Conservation (phyloP, 1,140 invertebrate species). For the Heliconius melpomene region DNA sequence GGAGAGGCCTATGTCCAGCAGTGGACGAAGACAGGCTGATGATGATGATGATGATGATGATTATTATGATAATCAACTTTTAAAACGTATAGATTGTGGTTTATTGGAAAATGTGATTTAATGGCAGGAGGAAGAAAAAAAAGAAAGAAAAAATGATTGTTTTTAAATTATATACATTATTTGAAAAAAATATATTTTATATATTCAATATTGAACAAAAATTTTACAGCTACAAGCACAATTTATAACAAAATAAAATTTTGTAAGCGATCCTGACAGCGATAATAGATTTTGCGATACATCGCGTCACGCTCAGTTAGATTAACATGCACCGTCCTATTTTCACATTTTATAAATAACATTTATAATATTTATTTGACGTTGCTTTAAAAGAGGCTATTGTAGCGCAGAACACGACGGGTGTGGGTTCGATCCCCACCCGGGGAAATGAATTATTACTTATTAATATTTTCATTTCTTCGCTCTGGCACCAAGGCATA, state of each 20-base stretch:
- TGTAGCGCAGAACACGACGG: too few species aligned
- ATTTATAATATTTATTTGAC: background rate
- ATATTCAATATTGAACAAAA: background rate
- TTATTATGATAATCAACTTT: background rate
- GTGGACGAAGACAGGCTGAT: too few species aligned
- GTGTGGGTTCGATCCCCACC: too few species aligned
- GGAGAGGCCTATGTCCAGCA: too few species aligned
- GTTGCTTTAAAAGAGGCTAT: background rate
- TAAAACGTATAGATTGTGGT: background rate
- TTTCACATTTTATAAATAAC: background rate
- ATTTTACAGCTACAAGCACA: background rate
- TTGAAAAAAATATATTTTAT: too few species aligned
- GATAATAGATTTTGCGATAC: constrained; percentile 8
- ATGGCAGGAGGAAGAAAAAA: too few species aligned
- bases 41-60: too few species aligned
- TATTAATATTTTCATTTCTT: too few species aligned
- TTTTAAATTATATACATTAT: background rate
- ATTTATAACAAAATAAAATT: background rate
- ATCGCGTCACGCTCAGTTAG: constrained; percentile 5
- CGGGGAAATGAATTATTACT: too few species aligned
- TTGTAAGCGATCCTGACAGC: background rate
- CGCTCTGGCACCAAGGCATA: too few species aligned
- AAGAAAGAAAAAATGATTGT: too few species aligned
- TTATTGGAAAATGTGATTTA: too few species aligned
- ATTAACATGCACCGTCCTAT: background rate